phyloP scores from a whole-genome alignment of 92 coral and sea anemone genomes.

The Anthopleura xanthogrammica region DNA sequence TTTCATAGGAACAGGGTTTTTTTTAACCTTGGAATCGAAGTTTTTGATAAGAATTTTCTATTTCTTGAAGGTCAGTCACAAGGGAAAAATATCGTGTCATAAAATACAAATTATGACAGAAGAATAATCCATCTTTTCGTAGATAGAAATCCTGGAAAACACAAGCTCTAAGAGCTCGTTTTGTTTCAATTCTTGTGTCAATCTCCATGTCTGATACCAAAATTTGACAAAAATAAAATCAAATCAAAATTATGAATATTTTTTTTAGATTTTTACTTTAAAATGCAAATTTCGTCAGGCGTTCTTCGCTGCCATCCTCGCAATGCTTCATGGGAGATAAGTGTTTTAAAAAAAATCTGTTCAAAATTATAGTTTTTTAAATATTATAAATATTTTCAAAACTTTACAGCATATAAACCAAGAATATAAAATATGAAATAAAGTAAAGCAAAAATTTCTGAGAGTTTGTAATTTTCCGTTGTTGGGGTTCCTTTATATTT shows the following conservation, averaged over 20 bases:
- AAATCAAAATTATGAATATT: background rate
- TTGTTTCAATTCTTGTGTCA: background rate
- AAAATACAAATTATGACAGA: background rate
- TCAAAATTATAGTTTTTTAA: background rate
- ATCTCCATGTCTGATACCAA: background rate
- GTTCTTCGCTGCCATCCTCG: slow-evolving; percentile 4
- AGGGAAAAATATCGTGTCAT: too few relatives aligned
- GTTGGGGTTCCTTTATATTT: slow-evolving; percentile 19
- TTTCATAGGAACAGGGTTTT: background rate
- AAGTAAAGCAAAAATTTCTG: background rate
- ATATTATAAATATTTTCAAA: background rate
- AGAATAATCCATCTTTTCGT: background rate
- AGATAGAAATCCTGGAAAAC: background rate
- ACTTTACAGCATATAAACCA: background rate
- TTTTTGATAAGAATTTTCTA: background rate
- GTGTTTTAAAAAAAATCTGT: background rate
- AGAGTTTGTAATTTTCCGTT: background rate
- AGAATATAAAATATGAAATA: background rate
- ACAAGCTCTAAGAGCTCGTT: background rate
- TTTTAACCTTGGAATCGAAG: background rate
- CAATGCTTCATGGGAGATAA: slow-evolving; percentile 25
- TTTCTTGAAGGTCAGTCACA: too few relatives aligned
- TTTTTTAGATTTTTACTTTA: background rate
- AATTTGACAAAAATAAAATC: background rate
- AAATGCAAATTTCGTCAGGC: slow-evolving; percentile 25